These are phyloP conservation scores for Chloroclystis v-ata DNA, from an alignment of 2,888 invertebrate genomes.

Conservation along the genomic window DNA sequence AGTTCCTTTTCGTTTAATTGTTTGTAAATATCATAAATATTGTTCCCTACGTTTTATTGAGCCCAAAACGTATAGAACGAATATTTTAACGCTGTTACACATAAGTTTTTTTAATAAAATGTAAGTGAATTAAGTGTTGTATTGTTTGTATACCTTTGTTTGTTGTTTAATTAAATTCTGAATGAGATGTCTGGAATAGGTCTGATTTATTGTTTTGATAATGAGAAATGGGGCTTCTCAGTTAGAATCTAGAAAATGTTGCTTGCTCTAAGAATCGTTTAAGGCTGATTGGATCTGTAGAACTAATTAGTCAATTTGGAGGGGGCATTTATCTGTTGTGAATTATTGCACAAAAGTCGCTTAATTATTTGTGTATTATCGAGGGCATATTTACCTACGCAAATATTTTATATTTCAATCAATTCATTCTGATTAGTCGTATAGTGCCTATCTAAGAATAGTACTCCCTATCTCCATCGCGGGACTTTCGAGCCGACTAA, in stretches of 20 bases:
- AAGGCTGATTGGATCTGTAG: no score
- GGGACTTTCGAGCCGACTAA: no score
- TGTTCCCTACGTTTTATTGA: constrained; percentile 67
- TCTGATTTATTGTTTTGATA: neutral
- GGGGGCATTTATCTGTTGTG: no score
- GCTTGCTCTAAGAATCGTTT: no score
- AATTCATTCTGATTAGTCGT: no score
- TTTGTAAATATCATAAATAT: constrained; percentile 38
- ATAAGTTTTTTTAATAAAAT: constrained; percentile 46
- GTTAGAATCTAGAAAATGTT: neutral
- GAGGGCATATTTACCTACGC: no score
- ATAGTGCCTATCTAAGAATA: no score
- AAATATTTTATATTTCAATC: no score
- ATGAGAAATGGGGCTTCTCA: neutral
- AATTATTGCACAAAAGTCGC: no score
- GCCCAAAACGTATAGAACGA: constrained; percentile 67
- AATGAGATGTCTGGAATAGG: neutral
- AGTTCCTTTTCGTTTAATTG: constrained; percentile 47
- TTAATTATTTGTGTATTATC: no score
- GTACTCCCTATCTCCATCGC: no score
- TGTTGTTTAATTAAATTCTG: neutral
- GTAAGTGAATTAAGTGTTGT: constrained; percentile 1
- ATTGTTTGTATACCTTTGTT: neutral
- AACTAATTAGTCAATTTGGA: no score
- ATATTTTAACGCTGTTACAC: constrained; percentile 37